Evolutionary conservation across 1,140 invertebrate species (phyloP), one percentile per base, ranked within the genome.

Genomic region (Drosophila navojoa): DNA sequence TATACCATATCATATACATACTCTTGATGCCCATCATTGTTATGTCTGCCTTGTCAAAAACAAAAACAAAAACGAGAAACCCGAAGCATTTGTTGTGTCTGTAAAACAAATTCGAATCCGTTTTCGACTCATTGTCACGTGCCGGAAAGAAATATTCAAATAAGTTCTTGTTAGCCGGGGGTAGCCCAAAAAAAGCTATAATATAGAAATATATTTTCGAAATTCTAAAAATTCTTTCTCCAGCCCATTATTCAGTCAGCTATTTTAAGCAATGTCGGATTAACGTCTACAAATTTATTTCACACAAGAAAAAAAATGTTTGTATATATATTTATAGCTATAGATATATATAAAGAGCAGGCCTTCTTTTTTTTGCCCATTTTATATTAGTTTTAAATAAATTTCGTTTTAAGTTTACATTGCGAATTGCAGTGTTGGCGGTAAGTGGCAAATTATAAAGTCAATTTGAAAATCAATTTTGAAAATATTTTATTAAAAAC

Each of bases 381-480:
- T 47, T 55, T 69, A 62, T 29, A 38, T 59, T 75, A 67, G 40
- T 49, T 45, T 70, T 70, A 71, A 45, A 64, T 11, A 52, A 69
- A 73, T 35, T 27, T 63, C 11, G 42, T 63, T 71, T 68, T 89
- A 87, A 82, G 76, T 82, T 87, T 82, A 79, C 84, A 87, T 89
- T 87, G 84, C 82, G 82, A 87, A 87, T 64, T 87, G 84, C 80
- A 89, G 64, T 87, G 84, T 89, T 64, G 84, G 84, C 82, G 82
- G 82, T 87, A 87, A 87, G 82, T 87, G 84, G 79, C 82, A 86
- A 81, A 81, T 29, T 50, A 22, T 52, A 10, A 55, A 53, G 54
- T 79, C 44, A 53, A 64, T 74, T 77, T 52, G 50, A 50, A 35
- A 54, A 64, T 47, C 2, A 19, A 54, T 45, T 45, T 69, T 40